A percentile compares a stretch with the other conserved stretches of the same genome.
These are phyloP conservation scores for Tetrapedia diversipes DNA, from an alignment of 2,888 invertebrate species.

Conservation along the genomic window DNA sequence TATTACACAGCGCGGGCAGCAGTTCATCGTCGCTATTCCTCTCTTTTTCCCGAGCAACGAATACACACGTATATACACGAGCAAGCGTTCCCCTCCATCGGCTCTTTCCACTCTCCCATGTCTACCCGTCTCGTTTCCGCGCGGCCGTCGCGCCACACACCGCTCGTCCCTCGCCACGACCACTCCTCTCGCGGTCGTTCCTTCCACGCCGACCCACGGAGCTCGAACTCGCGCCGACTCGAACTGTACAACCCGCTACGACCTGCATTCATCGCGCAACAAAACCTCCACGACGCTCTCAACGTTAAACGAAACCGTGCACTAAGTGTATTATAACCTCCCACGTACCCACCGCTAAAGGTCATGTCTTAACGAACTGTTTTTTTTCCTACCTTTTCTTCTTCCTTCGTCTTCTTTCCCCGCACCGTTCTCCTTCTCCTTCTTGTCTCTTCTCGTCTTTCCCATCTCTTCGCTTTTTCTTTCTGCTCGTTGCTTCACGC, in stretches of 20 bases:
- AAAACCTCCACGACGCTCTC: conserved; percentile 67
- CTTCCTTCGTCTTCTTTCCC: conserved; percentile 40
- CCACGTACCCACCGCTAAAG: conserved; percentile 80
- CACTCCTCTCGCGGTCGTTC: conserved; percentile 16
- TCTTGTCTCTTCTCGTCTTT: conserved; percentile 4
- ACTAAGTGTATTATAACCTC: conserved; percentile 77
- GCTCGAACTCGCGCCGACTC: conserved; percentile 24
- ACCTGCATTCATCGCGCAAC: conserved; percentile 72
- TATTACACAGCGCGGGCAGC: conserved; percentile 36
- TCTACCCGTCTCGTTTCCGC: conserved; percentile 63
- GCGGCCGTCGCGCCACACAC: conserved; percentile 39
- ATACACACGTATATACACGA: conserved; percentile 26
- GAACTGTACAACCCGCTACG: conserved; percentile 61
- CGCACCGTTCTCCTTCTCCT: conserved; percentile 21
- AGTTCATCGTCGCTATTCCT: conserved; percentile 53
- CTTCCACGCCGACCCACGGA: conserved; percentile 12
- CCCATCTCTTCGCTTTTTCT: not conserved
- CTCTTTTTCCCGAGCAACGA: conserved; percentile 41
- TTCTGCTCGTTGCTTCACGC: not conserved
- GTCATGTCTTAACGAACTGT: conserved; percentile 80
- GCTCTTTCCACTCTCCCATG: conserved; percentile 49
- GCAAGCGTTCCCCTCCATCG: conserved; percentile 58
- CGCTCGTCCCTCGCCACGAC: not conserved
- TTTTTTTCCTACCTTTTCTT: conserved; percentile 64
- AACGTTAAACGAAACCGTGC: conserved; percentile 73